A percentile compares a stretch with the other conserved stretches of the same genome.
Conservation (phyloP, 2,797 vertebrate genomes). For the Limnodromus scolopaceus region DNA sequence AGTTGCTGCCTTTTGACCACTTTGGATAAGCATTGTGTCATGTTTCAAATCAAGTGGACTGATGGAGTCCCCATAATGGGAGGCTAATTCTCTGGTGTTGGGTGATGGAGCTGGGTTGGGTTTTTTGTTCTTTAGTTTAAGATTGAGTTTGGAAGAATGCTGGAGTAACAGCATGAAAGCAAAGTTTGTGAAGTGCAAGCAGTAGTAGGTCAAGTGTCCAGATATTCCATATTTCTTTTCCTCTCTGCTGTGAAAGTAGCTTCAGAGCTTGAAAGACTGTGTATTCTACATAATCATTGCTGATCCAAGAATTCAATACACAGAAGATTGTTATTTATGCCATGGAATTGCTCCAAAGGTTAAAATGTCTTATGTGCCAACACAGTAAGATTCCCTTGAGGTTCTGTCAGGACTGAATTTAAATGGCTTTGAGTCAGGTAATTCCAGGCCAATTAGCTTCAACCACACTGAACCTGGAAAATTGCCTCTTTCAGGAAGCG, state of each 20-base stretch:
- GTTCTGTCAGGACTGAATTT: conserved; percentile 1
- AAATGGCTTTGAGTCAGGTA: conserved; percentile 43
- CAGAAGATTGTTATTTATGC: conserved; percentile 24
- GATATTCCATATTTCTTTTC: neutral
- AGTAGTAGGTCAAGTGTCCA: neutral
- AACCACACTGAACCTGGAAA: conserved; percentile 35
- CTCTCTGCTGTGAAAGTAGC: neutral
- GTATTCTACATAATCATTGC: neutral
- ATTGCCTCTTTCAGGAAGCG: conserved; percentile 38
- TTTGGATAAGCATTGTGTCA: neutral
- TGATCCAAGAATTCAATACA: conserved; percentile 2
- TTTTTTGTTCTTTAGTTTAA: neutral
- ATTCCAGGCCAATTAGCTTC: conserved; percentile 56
- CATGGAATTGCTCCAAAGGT: conserved; percentile 14
- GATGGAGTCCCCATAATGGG: neutral
- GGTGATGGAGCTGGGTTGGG: neutral
- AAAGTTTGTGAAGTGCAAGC: neutral
- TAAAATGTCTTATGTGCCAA: conserved; percentile 12
- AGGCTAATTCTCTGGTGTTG: neutral
- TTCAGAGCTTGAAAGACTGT: neutral
- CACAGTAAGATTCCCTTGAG: conserved; percentile 16
- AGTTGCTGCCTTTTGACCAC: neutral
- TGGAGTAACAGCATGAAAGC: neutral
- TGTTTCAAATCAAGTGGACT: neutral
- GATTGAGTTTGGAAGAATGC: neutral